phyloP scores from a whole-genome alignment of 1,140 invertebrate genomes.

The Papilio xuthus region DNA sequence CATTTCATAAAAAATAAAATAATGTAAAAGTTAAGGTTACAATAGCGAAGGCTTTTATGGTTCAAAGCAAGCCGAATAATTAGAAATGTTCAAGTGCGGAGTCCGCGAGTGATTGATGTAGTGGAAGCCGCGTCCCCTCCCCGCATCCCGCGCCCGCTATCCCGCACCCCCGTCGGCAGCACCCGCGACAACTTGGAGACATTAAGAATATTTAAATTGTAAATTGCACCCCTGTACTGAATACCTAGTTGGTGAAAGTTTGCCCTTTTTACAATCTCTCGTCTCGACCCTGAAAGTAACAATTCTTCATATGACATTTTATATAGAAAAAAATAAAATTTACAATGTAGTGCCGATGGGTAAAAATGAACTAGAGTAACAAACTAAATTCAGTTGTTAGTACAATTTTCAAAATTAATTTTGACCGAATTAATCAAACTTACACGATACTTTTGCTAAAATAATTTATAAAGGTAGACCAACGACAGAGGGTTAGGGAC shows the following conservation, averaged over 20 bases:
- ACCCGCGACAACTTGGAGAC: conserved; percentile 73
- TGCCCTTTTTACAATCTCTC: conserved; percentile 57
- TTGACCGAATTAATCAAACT: no score
- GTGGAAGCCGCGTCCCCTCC: conserved; percentile 63
- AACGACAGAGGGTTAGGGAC: no score
- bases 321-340: neutral
- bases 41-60: conserved; percentile 48
- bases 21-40: conserved; percentile 41
- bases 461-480: neutral
- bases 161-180: neutral
- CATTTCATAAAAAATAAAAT: neutral
- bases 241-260: conserved; percentile 77
- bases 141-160: conserved; percentile 45
- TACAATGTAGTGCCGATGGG: neutral
- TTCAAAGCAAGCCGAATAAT: conserved; percentile 73
- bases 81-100: conserved; percentile 79
- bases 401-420: no score
- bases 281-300: conserved; percentile 32
- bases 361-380: neutral
- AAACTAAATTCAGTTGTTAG: no score
- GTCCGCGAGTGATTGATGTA: conserved; percentile 80
- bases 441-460: no score
- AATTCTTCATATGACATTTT: conserved; percentile 13
- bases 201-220: conserved; percentile 81
- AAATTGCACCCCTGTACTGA: conserved; percentile 78